phyloP scores from a whole-genome alignment of 2,113 vertebrate genomes.

The Centropristis striata region DNA sequence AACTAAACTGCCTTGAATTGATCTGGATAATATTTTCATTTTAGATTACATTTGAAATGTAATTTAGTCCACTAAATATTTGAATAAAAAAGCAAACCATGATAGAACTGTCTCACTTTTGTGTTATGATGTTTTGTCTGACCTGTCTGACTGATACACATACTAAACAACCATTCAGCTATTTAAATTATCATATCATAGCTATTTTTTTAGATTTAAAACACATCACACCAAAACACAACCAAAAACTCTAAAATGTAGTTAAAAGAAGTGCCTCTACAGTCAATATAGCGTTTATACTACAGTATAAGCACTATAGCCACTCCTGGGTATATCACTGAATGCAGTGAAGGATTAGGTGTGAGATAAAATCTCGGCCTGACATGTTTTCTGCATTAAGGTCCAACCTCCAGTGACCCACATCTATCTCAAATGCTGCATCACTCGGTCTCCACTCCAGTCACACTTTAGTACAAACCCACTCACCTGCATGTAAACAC shows the following conservation, averaged over 20 bases:
- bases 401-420: slow-evolving; percentile 29
- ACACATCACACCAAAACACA: no score
- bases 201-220: no score
- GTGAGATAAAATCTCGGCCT: slow-evolving; percentile 16
- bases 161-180: no score
- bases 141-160: background rate
- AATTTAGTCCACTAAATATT: no score
- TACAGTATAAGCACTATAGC: background rate
- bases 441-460: slow-evolving; percentile 51
- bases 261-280: background rate
- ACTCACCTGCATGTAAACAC: slow-evolving; percentile 23
- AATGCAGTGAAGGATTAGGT: slow-evolving; percentile 19
- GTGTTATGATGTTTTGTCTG: background rate
- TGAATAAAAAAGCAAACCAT: background rate
- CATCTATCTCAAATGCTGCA: slow-evolving; percentile 8
- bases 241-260: no score
- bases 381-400: slow-evolving; percentile 77
- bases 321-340: slow-evolving; percentile 17
- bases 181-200: no score
- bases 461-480: slow-evolving; percentile 40
- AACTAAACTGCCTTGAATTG: no score
- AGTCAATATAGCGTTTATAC: background rate
- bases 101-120: background rate
- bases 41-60: no score
- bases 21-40: no score